Conservation (phyloP, 2,113 vertebrate genomes). For the Dryoscopus gambensis region DNA sequence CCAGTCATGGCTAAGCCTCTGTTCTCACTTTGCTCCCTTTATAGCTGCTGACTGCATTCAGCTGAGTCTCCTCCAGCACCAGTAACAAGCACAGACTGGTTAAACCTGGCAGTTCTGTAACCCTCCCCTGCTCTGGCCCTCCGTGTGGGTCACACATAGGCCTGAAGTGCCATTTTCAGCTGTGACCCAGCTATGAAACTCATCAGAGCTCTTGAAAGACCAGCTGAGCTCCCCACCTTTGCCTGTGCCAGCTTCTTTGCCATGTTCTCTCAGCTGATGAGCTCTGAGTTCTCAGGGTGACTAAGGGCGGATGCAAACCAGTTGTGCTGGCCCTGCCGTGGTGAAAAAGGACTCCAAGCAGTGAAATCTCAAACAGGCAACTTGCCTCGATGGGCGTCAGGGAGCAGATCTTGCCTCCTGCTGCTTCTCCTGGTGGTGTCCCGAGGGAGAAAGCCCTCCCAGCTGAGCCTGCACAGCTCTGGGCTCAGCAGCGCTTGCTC, state of each 20-base stretch:
- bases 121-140: neutral
- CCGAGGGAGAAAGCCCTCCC: neutral
- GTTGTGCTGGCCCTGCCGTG: neutral
- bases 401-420: neutral
- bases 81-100: neutral
- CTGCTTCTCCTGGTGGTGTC: neutral
- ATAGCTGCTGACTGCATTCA: neutral
- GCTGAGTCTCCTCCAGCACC: neutral
- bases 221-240: neutral
- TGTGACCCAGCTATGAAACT: neutral
- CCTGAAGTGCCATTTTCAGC: neutral
- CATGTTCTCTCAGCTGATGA: neutral
- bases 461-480: neutral
- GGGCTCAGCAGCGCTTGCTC: neutral
- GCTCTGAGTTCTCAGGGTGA: neutral
- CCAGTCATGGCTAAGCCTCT: neutral
- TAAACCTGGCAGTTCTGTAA: neutral
- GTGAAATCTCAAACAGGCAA: neutral
- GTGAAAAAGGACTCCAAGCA: neutral
- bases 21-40: neutral
- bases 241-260: neutral
- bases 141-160: neutral
- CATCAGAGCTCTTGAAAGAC: neutral
- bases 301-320: neutral
- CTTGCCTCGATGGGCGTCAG: neutral